Evolutionary conservation across 2,888 invertebrate species (phyloP), one percentile per base, ranked within the genome.

Genomic region (Peribatodes rhomboidaria): DNA sequence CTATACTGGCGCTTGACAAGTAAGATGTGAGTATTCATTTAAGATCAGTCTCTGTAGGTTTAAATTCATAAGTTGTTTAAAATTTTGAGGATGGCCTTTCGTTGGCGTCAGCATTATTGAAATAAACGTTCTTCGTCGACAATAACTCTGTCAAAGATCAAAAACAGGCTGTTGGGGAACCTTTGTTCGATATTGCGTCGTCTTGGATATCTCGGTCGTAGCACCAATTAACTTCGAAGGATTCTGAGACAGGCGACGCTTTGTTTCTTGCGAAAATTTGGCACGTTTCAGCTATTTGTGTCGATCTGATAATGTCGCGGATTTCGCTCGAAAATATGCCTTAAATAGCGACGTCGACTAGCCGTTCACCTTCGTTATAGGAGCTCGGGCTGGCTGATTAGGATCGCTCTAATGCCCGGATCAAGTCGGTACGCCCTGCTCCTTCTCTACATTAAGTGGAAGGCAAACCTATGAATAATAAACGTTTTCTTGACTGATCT

Each of bases 191-290:
- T 74, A 76, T 71, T 69, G 74, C 73, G 67, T 61, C 76, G 73
- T 82, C 85, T 80, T 80, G 65, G 72, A 78, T 84, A 84, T 78
- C 75, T 79, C 80, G 77, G 78, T 72, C 77, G 73, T 78, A 77
- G 79, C 75, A 79, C 85, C 85, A 87, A 89, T 86, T 87, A 86
- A 84, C 81, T 83, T 80, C 71, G 75, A 73, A 74, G 74, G 78
- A 79, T 77, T 80, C 79, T 72, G 70, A 79, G 79, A 86, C 84
- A 85, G 80, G 67, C 74, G 75, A 68, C 70, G 80, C 87, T 87
- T 89, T 88, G 88, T 89, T 84, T 79, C 77, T 81, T 74, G 75
- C 73, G 66, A 79, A 83, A 85, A 82, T 87, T 89, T 85, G 87
- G 87, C 88, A 89, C 88, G 89, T 86, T 78, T 77, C 74, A 69